Conservation (phyloP, 2,113 vertebrate genomes). For the Salminus brasiliensis region DNA sequence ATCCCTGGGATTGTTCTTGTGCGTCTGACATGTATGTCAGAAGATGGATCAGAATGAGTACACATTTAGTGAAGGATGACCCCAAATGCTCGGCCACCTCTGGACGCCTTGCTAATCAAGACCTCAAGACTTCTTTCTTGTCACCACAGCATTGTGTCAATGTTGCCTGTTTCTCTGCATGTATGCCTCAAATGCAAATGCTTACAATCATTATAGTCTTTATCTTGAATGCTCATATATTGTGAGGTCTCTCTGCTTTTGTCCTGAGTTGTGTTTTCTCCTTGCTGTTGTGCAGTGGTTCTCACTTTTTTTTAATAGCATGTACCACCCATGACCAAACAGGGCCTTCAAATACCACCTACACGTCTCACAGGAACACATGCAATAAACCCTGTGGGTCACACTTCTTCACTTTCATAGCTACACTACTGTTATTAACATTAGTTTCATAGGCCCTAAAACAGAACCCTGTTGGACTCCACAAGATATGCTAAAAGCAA, state of each 20-base stretch:
- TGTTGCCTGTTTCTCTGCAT: background rate
- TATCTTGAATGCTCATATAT: background rate
- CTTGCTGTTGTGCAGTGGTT: background rate
- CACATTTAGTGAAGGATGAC: slow-evolving; percentile 35
- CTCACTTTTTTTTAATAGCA: too few species aligned
- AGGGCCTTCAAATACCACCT: too few species aligned
- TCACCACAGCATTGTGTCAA: slow-evolving; percentile 24
- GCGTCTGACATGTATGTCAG: slow-evolving; percentile 53
- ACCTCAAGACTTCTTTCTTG: background rate
- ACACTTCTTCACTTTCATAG: too few species aligned
- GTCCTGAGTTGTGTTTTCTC: background rate
- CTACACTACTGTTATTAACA: too few species aligned
- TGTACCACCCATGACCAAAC: too few species aligned
- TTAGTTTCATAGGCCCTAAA: too few species aligned
- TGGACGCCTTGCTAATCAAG: background rate
- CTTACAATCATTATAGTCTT: background rate
- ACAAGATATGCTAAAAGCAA: too few species aligned
- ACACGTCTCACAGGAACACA: too few species aligned
- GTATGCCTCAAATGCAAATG: background rate
- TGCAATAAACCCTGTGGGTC: too few species aligned
- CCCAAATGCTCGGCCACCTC: slow-evolving; percentile 45
- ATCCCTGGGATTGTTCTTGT: slow-evolving; percentile 68
- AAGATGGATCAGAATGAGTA: slow-evolving; percentile 58
- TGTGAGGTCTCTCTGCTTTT: slow-evolving; percentile 36
- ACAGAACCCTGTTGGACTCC: too few species aligned